These are phyloP conservation scores for Chrysochloris asiatica DNA, from an alignment of 2,113 vertebrate species.

Conservation along the genomic window DNA sequence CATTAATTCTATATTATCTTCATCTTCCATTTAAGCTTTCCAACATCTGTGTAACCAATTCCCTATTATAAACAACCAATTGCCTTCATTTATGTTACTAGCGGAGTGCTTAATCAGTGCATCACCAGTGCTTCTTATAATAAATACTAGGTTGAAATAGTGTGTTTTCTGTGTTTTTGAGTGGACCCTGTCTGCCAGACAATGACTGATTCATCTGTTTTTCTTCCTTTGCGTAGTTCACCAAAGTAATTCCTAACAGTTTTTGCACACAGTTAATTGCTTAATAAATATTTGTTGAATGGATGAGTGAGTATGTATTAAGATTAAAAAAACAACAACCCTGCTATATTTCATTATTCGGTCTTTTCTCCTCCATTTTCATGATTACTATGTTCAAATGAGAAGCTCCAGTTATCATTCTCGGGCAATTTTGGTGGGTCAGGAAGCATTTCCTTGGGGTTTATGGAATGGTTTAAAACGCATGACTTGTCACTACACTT, in stretches of 20 bases:
- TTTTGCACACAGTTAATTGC: neutral
- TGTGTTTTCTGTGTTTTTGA: neutral
- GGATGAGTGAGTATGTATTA: constrained; percentile 29
- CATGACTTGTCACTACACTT: neutral
- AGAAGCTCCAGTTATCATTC: constrained; percentile 13
- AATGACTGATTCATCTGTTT: neutral
- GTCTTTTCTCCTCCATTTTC: constrained; percentile 2
- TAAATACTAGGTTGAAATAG: neutral
- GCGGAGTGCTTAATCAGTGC: neutral
- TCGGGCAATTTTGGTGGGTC: neutral
- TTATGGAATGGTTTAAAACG: constrained; percentile 6
- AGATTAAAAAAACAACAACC: neutral
- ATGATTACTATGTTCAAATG: neutral
- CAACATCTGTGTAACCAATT: neutral
- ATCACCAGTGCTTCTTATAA: neutral
- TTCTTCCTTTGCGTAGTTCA: neutral
- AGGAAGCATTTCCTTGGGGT: constrained; percentile 5
- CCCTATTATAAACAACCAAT: neutral
- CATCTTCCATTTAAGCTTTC: neutral
- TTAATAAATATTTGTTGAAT: constrained; percentile 48
- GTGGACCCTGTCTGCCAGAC: neutral
- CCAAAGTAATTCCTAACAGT: neutral
- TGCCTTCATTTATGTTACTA: neutral
- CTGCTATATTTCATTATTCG: constrained; percentile 19
- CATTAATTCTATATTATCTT: neutral